Evolutionary conservation across 2,113 vertebrate species (phyloP).

Genomic region (Scophthalmus maximus): DNA sequence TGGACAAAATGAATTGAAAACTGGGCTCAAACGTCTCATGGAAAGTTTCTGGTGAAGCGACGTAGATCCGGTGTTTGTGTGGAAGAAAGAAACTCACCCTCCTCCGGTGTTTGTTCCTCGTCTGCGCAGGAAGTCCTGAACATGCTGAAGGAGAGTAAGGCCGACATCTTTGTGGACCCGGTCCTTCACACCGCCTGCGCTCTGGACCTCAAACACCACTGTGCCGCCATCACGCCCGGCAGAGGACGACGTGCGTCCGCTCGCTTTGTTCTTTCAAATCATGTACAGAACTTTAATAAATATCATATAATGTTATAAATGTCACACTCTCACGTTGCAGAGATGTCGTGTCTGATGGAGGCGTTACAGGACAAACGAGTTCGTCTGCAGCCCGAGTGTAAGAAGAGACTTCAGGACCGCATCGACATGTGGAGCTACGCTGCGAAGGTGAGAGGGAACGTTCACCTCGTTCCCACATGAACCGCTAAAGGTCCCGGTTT

Average conservation of each 20-base stretch:
- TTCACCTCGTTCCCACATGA: too few relatives aligned
- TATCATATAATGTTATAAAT: background rate
- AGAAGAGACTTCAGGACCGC: slow-evolving; percentile 96
- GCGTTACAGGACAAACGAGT: slow-evolving; percentile 95
- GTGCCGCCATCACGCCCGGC: slow-evolving; percentile 93
- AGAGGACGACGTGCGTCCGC: slow-evolving; percentile 89
- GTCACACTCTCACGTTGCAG: slow-evolving; percentile 68
- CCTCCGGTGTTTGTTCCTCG: background rate
- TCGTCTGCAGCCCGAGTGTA: slow-evolving; percentile 95
- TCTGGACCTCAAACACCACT: slow-evolving; percentile 97
- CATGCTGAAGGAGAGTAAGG: slow-evolving; percentile 98
- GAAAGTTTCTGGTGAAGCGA: too few relatives aligned
- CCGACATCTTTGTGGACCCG: slow-evolving; percentile 97
- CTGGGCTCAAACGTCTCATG: too few relatives aligned
- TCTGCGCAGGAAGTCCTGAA: slow-evolving; percentile 92
- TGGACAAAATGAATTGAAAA: too few relatives aligned
- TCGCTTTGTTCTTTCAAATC: background rate
- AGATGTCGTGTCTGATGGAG: slow-evolving; percentile 99
- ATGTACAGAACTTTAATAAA: background rate
- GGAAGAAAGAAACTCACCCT: too few relatives aligned
- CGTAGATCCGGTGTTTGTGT: background rate
- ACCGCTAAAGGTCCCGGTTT: too few relatives aligned
- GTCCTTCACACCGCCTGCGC: slow-evolving; percentile 97
- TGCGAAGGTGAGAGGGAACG: slow-evolving; percentile 87
- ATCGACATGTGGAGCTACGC: slow-evolving; percentile 99